phyloP scores from a whole-genome alignment of 2,797 vertebrate species.

The Danionella dracula region DNA sequence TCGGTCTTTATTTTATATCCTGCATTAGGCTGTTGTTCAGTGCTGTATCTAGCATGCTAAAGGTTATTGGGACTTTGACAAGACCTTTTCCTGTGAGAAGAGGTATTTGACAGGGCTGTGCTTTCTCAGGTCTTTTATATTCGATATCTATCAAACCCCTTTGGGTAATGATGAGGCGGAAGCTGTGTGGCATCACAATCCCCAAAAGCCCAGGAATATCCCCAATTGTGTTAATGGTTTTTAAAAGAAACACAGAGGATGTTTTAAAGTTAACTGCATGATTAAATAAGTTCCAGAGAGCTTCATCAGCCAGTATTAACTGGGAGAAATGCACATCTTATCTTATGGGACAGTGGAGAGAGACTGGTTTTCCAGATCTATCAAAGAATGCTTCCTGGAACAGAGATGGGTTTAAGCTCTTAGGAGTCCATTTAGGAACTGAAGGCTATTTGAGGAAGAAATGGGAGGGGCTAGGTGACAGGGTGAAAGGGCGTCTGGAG shows the following conservation, averaged over 20 bases:
- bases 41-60: neutral
- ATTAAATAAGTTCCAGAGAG: too few relatives aligned
- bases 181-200: too few relatives aligned
- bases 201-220: too few relatives aligned
- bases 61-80: neutral
- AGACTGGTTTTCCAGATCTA: neutral
- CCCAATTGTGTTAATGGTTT: too few relatives aligned
- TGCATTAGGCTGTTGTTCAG: neutral
- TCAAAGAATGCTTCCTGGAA: neutral
- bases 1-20: neutral
- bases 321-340: too few relatives aligned
- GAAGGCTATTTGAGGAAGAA: neutral
- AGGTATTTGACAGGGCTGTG: neutral
- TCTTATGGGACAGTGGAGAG: too few relatives aligned
- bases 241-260: neutral
- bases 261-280: too few relatives aligned
- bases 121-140: neutral
- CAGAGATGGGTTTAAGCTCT: neutral
- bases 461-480: neutral
- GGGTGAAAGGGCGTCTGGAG: neutral
- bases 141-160: too few relatives aligned
- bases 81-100: neutral
- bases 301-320: neutral
- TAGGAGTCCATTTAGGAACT: neutral
- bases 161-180: too few relatives aligned